Conservation (phyloP, 2,888 invertebrate species). For the Ormyrus rosae region DNA sequence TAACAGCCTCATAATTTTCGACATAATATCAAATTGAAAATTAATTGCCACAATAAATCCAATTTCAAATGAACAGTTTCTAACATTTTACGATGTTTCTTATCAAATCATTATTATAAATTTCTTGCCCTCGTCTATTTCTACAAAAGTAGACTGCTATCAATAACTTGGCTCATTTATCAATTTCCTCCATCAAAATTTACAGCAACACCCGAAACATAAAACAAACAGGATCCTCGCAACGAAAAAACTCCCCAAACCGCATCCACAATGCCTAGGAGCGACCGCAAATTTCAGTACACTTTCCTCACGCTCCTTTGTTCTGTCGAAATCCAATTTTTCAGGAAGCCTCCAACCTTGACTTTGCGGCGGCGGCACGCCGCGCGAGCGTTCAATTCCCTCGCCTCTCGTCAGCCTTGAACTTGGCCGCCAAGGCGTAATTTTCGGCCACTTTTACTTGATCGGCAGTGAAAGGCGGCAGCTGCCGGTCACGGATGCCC, state of each 20-base stretch:
- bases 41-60: too few relatives aligned
- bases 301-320: neutral
- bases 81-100: neutral
- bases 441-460: slow-evolving; percentile 49
- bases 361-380: neutral
- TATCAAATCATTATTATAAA: neutral
- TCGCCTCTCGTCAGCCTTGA: slow-evolving; percentile 38
- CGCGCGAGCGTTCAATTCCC: neutral
- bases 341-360: slow-evolving; percentile 13
- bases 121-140: too few relatives aligned
- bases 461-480: slow-evolving; percentile 42
- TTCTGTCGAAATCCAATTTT: neutral
- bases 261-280: too few relatives aligned
- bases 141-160: neutral
- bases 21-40: too few relatives aligned
- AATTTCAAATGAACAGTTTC: neutral
- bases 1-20: too few relatives aligned
- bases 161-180: too few relatives aligned
- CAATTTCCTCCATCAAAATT: too few relatives aligned
- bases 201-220: too few relatives aligned
- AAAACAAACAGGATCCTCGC: too few relatives aligned
- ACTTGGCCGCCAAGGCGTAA: slow-evolving; percentile 32
- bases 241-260: too few relatives aligned
- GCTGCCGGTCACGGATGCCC: slow-evolving; percentile 9
- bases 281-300: too few relatives aligned